A percentile compares a stretch with the other conserved stretches of the same genome.
These are phyloP conservation scores for Monoplex corrugatus DNA, from an alignment of 2,888 invertebrate species.

Conservation along the genomic window DNA sequence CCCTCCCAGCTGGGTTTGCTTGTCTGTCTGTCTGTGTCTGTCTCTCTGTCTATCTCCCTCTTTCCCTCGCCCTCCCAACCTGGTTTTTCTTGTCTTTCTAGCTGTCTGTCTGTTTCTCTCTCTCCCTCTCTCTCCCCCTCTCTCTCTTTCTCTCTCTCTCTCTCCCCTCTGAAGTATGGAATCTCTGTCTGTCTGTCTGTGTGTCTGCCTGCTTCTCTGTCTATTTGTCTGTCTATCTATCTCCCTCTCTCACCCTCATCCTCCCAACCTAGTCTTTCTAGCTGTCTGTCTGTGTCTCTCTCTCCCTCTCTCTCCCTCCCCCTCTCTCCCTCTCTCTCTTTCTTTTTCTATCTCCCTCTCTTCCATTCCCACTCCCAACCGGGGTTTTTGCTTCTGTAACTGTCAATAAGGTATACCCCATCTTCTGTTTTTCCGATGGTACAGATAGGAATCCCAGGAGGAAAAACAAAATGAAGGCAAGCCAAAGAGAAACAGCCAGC, in stretches of 20 bases:
- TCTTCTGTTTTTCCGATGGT: too few relatives aligned
- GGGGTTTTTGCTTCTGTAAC: too few relatives aligned
- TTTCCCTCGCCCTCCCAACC: too few relatives aligned
- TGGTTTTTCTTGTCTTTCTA: too few relatives aligned
- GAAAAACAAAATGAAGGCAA: too few relatives aligned
- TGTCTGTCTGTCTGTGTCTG: not conserved
- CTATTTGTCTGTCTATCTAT: not conserved
- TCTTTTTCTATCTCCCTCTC: not conserved
- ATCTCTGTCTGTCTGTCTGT: not conserved
- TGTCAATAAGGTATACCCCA: too few relatives aligned
- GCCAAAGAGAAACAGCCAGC: too few relatives aligned
- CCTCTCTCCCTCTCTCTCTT: not conserved
- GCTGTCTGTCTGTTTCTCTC: not conserved
- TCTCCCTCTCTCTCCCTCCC: too few relatives aligned
- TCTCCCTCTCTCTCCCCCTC: slow-evolving; percentile 38
- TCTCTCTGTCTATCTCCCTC: not conserved
- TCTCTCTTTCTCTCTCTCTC: slow-evolving; percentile 40
- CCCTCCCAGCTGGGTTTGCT: not conserved
- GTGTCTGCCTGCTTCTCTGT: not conserved
- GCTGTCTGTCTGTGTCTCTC: not conserved
- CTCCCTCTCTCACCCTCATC: too few relatives aligned
- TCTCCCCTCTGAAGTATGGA: not conserved
- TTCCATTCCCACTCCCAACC: not conserved
- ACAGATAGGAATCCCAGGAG: too few relatives aligned
- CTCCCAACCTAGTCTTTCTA: not conserved